Conservation (phyloP, 2,888 invertebrate genomes). For the Apamea epomidion region DNA sequence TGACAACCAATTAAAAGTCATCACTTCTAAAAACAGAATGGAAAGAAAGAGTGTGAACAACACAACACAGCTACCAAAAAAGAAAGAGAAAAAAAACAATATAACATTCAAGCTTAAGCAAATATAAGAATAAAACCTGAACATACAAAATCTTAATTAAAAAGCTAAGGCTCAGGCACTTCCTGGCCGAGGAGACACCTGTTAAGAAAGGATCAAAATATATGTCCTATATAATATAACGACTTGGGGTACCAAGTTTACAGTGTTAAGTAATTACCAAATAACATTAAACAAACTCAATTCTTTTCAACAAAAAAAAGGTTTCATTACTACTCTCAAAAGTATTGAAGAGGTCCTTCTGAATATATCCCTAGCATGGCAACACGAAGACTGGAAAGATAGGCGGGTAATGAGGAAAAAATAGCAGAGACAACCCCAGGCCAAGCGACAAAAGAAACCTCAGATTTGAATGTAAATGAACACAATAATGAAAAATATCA, state of each 20-base stretch:
- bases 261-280: background rate
- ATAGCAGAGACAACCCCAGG: constrained; percentile 50
- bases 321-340: background rate
- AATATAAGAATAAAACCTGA: no score
- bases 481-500: constrained; percentile 66
- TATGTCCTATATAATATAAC: background rate
- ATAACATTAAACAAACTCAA: background rate
- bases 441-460: constrained; percentile 62
- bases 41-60: no score
- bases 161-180: no score
- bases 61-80: no score
- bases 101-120: no score
- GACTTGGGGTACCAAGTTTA: background rate
- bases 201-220: no score
- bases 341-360: constrained; percentile 21
- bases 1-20: no score
- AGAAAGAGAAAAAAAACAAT: no score
- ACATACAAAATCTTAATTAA: no score
- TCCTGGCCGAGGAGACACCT: no score
- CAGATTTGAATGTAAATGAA: constrained; percentile 69
- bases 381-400: constrained; percentile 51
- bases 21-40: no score
- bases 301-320: background rate
- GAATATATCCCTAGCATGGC: background rate
- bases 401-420: constrained; percentile 60